Evolutionary conservation across 23 tunicate species (phyloP).

Genomic region (Ascidia mentula): DNA sequence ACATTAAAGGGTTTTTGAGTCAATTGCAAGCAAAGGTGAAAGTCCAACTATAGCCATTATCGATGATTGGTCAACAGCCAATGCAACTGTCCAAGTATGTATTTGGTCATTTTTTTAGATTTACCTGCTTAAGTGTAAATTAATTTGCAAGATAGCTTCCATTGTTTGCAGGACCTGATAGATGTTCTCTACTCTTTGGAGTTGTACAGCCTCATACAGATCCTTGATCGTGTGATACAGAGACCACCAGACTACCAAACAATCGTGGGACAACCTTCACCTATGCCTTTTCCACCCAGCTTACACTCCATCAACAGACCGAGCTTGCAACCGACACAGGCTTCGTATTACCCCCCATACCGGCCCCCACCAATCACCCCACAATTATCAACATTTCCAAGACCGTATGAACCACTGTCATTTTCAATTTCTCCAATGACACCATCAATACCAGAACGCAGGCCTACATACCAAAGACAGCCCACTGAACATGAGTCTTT

Average conservation of each 20-base stretch:
- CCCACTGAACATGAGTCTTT: slow-evolving; percentile 80
- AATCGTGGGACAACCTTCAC: not conserved
- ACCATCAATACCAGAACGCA: not conserved
- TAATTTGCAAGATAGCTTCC: too few species aligned
- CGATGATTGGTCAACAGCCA: slow-evolving; percentile 80
- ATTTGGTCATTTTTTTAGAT: not conserved
- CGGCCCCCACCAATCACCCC: not conserved
- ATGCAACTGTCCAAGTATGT: slow-evolving; percentile 73
- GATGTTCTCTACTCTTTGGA: slow-evolving; percentile 43
- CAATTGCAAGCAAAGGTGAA: slow-evolving; percentile 45
- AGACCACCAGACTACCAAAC: slow-evolving; percentile 22
- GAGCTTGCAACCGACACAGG: not conserved
- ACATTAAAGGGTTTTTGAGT: slow-evolving; percentile 45
- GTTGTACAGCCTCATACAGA: slow-evolving; percentile 27
- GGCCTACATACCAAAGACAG: slow-evolving; percentile 21
- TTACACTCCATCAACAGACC: not conserved
- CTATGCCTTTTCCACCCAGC: not conserved
- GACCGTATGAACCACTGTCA: not conserved
- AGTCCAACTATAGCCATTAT: slow-evolving; percentile 79
- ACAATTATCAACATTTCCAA: not conserved
- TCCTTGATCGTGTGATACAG: slow-evolving; percentile 18
- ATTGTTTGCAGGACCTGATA: slow-evolving; percentile 47
- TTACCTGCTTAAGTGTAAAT: too few species aligned
- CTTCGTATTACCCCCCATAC: not conserved
- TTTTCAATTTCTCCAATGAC: slow-evolving; percentile 3